Base-by-base conservation (phyloP, 2,888 invertebrate species). In the Macrophya annulata region DNA sequence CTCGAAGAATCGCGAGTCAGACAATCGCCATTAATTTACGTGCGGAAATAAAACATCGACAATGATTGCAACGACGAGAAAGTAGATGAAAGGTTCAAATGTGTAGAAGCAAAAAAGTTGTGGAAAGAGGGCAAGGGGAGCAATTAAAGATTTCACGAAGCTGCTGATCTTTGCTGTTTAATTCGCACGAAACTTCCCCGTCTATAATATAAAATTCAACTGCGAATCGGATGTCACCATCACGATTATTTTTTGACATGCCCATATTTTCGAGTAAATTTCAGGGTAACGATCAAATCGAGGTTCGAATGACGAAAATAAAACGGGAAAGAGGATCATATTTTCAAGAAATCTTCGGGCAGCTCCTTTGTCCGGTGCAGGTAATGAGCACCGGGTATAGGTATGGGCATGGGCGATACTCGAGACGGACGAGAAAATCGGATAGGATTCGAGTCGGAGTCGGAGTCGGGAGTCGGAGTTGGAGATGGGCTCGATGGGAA, bases 401-500 rank as follows among this genome's bases (percentile, higher is more conserved):
- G 10, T 43, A 81, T 62, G 79, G 62, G 59, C 59, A 62, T 17
- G 12, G 59, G 25, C 62, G 81, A 81, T 62, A 81, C 81, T 81
- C 43, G 81, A 81, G 81, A 81, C 81, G 81, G 43, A 77, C 17
- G 77, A 31, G 76, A 31, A 25, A 76, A 76, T 76, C 48, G 48
- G 76, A 76, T 31, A 15, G 76, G 76, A 76, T 76, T 51, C 31
- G 31, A 55, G 55, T 55, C n/a, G 55, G 55, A 55, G 43, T 9
- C 9, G 43, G 31, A 31, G 31, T 55, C n/a, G 55, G 43, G 31
- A 31, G 31, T 55, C n/a, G 55, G 55, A 55, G 43, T 9, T 43
- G 43, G 43, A 37, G 45, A n/a, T 74, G 74, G 74, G 45, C 45
- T 74, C 74, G 74, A 74, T 74, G 74, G 74, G 45, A 45, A 74